Percentiles rank a stretch among this genome's conserved stretches.
Conservation (phyloP, 2,888 invertebrate genomes). For the Diplolepis rosae region DNA sequence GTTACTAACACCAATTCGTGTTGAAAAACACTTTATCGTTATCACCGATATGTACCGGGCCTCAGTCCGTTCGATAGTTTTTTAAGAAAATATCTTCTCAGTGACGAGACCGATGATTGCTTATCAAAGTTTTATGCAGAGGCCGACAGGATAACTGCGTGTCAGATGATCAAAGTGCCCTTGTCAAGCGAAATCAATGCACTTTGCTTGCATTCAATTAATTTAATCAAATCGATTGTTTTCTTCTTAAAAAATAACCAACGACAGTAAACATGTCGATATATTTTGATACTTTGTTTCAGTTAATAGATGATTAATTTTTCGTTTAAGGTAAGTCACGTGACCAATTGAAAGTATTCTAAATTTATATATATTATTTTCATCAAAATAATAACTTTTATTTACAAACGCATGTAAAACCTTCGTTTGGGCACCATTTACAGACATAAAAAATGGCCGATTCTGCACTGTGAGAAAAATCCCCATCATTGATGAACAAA, state of each 20-base stretch:
- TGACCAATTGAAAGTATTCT: too few species aligned
- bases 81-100: neutral
- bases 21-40: slow-evolving; percentile 60
- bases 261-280: neutral
- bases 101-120: slow-evolving; percentile 3
- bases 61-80: slow-evolving; percentile 24
- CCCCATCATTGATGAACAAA: too few species aligned
- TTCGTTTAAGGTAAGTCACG: too few species aligned
- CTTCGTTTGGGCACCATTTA: too few species aligned
- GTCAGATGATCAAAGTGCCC: slow-evolving; percentile 30
- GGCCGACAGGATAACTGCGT: slow-evolving; percentile 27
- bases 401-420: too few species aligned
- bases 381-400: too few species aligned
- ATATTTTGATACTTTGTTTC: too few species aligned
- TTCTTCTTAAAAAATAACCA: neutral
- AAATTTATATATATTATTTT: too few species aligned
- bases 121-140: slow-evolving; percentile 25
- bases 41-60: slow-evolving; percentile 49
- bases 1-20: slow-evolving; percentile 59
- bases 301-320: too few species aligned
- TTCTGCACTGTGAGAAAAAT: too few species aligned
- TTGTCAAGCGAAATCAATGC: slow-evolving; percentile 28
- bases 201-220: slow-evolving; percentile 27
- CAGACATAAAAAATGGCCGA: too few species aligned
- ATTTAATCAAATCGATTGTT: slow-evolving; percentile 7